A percentile compares a stretch with the other conserved stretches of the same genome.
Conservation (phyloP, 2,888 invertebrate genomes). For the Scaeva pyrastri region DNA sequence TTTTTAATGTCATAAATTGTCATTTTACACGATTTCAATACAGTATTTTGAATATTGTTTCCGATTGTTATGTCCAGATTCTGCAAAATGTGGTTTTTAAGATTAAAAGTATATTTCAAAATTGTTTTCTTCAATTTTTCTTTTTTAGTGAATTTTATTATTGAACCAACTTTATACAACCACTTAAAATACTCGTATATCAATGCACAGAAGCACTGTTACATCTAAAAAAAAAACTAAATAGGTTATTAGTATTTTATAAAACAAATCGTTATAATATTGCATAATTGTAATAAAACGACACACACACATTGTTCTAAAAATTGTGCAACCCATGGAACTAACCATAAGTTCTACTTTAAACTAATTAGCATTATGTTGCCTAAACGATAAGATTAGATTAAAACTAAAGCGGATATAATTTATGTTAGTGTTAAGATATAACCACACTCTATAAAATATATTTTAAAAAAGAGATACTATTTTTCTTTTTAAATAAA, state of each 20-base stretch:
- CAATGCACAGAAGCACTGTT: slow-evolving; percentile 55
- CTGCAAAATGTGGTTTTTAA: too few species aligned
- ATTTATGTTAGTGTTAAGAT: slow-evolving; percentile 44
- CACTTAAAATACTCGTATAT: slow-evolving; percentile 30
- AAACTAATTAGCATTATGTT: slow-evolving; percentile 57
- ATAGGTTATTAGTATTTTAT: slow-evolving; percentile 14
- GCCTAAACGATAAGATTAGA: slow-evolving; percentile 46
- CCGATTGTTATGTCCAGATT: too few species aligned
- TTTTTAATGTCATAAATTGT: too few species aligned
- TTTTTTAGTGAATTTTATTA: too few species aligned
- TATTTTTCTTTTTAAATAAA: slow-evolving; percentile 10
- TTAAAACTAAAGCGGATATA: slow-evolving; percentile 47
- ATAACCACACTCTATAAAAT: slow-evolving; percentile 66
- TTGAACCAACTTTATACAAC: background rate
- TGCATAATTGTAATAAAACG: slow-evolving; percentile 44
- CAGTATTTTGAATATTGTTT: too few species aligned
- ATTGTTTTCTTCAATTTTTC: too few species aligned
- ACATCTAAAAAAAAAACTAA: slow-evolving; percentile 52
- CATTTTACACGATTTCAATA: too few species aligned
- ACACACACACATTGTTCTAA: slow-evolving; percentile 68
- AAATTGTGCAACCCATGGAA: slow-evolving; percentile 49
- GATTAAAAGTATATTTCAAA: too few species aligned
- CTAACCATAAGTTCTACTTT: slow-evolving; percentile 60
- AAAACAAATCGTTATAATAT: slow-evolving; percentile 19
- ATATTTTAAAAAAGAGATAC: slow-evolving; percentile 29